Percentiles rank a stretch among this genome's conserved stretches.
These are phyloP conservation scores for Prunella strophiata DNA, from an alignment of 2,797 vertebrate genomes.

Conservation along the genomic window DNA sequence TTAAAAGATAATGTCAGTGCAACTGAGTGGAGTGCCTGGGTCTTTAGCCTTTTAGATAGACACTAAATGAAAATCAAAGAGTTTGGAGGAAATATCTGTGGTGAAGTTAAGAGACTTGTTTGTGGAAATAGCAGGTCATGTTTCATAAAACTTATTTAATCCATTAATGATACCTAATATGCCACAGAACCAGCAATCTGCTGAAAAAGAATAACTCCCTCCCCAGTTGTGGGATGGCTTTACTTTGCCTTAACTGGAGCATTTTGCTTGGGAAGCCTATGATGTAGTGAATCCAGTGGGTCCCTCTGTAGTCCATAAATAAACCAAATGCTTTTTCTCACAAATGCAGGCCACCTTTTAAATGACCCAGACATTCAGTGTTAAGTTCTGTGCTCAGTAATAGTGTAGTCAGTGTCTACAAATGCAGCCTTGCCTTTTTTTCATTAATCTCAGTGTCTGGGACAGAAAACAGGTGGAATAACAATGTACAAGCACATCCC, in stretches of 20 bases:
- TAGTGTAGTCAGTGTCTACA: slow-evolving; percentile 46
- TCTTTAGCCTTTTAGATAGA: slow-evolving; percentile 65
- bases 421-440: slow-evolving; percentile 14
- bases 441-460: not conserved
- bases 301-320: slow-evolving; percentile 17
- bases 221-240: not conserved
- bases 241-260: not conserved
- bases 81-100: slow-evolving; percentile 60
- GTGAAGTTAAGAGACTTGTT: slow-evolving; percentile 32
- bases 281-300: not conserved
- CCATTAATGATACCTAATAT: not conserved
- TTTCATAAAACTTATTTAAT: slow-evolving; percentile 5
- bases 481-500: not conserved
- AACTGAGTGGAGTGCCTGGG: slow-evolving; percentile 57
- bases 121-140: slow-evolving; percentile 6
- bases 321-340: not conserved
- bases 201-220: not conserved
- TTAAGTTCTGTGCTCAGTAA: slow-evolving; percentile 2
- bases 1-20: slow-evolving; percentile 75
- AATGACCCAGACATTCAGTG: not conserved
- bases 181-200: not conserved
- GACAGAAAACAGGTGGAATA: slow-evolving; percentile 4
- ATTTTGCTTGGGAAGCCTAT: not conserved
- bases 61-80: slow-evolving; percentile 63
- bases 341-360: not conserved